A percentile compares a stretch with the other conserved stretches of the same genome.
Evolutionary conservation across 2,113 vertebrate genomes (phyloP).

Genomic region (Oxyruncus cristatus): DNA sequence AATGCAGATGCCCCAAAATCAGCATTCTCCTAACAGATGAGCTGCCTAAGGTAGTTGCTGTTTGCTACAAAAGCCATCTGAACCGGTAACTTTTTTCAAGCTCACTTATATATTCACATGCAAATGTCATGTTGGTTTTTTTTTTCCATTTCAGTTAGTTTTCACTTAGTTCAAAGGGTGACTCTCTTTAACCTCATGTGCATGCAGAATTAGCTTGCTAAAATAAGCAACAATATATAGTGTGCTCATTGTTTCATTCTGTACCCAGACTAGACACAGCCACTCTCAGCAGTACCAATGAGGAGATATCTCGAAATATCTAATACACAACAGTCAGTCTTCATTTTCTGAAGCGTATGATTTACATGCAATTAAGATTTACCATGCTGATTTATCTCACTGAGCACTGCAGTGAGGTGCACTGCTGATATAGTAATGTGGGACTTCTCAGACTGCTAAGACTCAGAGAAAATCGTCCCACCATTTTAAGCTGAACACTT

Average conservation of each 20-base stretch:
- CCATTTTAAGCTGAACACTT: background rate
- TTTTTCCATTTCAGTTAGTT: background rate
- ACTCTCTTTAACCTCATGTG: background rate
- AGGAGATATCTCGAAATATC: background rate
- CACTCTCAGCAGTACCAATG: background rate
- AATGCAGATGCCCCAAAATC: background rate
- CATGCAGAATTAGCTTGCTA: background rate
- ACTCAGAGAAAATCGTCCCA: background rate
- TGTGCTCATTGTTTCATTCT: background rate
- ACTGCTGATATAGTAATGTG: background rate
- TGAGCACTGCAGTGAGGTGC: background rate
- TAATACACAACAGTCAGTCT: background rate
- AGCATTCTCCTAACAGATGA: background rate
- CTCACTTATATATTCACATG: background rate
- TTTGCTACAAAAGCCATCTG: background rate
- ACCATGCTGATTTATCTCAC: accelerated
- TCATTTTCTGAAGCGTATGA: background rate
- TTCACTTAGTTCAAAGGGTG: background rate
- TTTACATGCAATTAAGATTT: background rate
- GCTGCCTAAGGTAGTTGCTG: background rate
- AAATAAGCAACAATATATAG: background rate
- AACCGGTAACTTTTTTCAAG: background rate
- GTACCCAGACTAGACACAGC: background rate
- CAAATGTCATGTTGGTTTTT: background rate
- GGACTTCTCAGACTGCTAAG: background rate